Base-by-base conservation (phyloP, 2,797 vertebrate genomes). In the Trachops cirrhosus region DNA sequence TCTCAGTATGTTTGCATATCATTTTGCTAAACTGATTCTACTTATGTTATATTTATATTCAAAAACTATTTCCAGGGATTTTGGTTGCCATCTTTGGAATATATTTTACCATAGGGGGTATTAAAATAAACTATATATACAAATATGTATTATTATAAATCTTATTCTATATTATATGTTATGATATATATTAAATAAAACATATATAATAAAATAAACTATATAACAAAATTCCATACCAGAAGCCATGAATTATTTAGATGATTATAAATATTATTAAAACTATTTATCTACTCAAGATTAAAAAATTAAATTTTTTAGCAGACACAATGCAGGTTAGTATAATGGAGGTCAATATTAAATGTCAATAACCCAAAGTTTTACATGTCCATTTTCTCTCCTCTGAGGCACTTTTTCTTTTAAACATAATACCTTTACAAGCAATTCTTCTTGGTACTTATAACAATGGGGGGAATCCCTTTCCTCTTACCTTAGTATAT, bases 181-280 rank as follows among this genome's bases (percentile, higher is more conserved):
- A 73, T 71, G 24, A 41, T 48, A 79, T 79, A 54, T 57, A 57
- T 79, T 57, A 79, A 54, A 57, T 79, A 29, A 79, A 54, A 79
- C 29, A 57, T 29, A 34, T 52, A 52, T 10, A 77, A 52, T 37
- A 54, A 77, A 39, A 79, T 79, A 57, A 57, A 80, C 41, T 90
- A 62, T 34, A 50, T 71, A 86, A 78, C 50, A 73, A 88, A 84
- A 70, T 71, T 54, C 16, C 44, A 46, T 9, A 94, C 34, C 52
- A 91, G 29, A 39, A 93, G 34, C 54, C 39, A 59, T 46, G 86
- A 34, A 34, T 91, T 94, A 83, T 86, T 90, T 90, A 90, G 46
- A 41, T 77, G 86, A 83, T 29, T 85, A 8, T 83, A 83, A 34
- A 41, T 46, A 94, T 41, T 93, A 94, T 88, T 79, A 52, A 89